phyloP scores from a whole-genome alignment of 1,140 invertebrate species.

The Tribolium madens region DNA sequence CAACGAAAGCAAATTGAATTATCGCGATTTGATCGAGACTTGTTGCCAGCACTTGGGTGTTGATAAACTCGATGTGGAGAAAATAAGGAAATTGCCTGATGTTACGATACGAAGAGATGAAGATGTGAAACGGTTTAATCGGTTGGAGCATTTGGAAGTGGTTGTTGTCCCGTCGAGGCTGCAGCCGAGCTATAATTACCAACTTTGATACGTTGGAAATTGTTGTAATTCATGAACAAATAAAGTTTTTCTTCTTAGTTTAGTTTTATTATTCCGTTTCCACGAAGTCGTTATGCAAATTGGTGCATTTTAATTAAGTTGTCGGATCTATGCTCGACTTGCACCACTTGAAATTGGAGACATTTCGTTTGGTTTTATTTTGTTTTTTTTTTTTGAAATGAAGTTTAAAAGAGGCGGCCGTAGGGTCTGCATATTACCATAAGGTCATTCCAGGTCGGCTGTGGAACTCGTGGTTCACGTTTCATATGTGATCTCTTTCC shows the following conservation, averaged over 20 bases:
- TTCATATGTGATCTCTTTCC: slow-evolving; percentile 21
- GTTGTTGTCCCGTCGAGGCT: neutral
- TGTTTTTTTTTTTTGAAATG: neutral
- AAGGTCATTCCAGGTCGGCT: slow-evolving; percentile 50
- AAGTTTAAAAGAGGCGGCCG: slow-evolving; percentile 42
- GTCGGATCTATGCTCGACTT: neutral
- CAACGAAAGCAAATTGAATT: neutral
- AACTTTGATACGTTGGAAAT: slow-evolving; percentile 4
- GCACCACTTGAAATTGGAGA: neutral
- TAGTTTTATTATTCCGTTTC: neutral
- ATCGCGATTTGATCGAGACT: slow-evolving; percentile 3
- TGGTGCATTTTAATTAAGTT: neutral
- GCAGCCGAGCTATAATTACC: slow-evolving; percentile 1
- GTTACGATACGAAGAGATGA: neutral
- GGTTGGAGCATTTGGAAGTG: slow-evolving; percentile 6
- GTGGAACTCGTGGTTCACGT: slow-evolving; percentile 2
- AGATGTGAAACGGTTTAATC: neutral
- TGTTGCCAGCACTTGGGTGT: neutral
- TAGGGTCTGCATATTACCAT: slow-evolving; percentile 51
- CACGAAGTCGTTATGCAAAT: slow-evolving; percentile 10
- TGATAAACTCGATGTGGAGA: slow-evolving; percentile 4
- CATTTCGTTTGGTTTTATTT: neutral
- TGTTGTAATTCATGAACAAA: neutral
- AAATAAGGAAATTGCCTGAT: slow-evolving; percentile 13
- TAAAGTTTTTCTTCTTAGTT: neutral